Conservation (phyloP, 2,888 invertebrate genomes). For the Molorchus minor region DNA sequence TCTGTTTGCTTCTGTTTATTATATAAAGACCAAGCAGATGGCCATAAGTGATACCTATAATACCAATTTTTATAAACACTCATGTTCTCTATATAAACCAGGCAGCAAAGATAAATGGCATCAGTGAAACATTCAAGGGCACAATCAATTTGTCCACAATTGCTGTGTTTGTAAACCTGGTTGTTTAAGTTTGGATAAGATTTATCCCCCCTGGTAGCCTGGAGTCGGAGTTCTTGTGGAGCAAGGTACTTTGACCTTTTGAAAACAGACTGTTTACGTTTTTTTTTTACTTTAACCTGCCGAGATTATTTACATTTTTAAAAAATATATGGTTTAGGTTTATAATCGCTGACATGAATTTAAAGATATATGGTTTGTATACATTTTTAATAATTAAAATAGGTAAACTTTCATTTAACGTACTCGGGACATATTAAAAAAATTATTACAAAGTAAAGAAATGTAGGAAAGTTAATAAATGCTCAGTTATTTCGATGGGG, state of each 20-base stretch:
- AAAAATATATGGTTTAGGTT: too few species aligned
- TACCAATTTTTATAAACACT: constrained; percentile 19
- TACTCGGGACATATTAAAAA: too few species aligned
- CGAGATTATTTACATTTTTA: too few species aligned
- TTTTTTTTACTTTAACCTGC: too few species aligned
- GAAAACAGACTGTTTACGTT: too few species aligned
- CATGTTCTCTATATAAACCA: constrained; percentile 8
- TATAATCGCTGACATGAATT: too few species aligned
- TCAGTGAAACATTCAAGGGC: constrained; percentile 23
- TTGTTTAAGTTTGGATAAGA: constrained; percentile 4
- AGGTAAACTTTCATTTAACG: too few species aligned
- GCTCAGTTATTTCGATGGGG: too few species aligned
- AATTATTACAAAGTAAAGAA: too few species aligned
- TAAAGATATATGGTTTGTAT: too few species aligned
- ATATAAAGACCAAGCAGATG: constrained; percentile 18
- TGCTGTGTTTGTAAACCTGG: constrained; percentile 17
- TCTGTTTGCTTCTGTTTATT: constrained; percentile 20
- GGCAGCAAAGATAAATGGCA: constrained; percentile 14
- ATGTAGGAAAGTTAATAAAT: too few species aligned
- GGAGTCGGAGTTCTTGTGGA: constrained; percentile 23
- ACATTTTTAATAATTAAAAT: too few species aligned
- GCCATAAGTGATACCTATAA: constrained; percentile 19
- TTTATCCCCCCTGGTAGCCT: not conserved
- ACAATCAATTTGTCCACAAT: constrained; percentile 21
- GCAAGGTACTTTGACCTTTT: constrained; percentile 28